phyloP scores from a whole-genome alignment of 1,140 invertebrate genomes.

The Sitobion miscanthi region DNA sequence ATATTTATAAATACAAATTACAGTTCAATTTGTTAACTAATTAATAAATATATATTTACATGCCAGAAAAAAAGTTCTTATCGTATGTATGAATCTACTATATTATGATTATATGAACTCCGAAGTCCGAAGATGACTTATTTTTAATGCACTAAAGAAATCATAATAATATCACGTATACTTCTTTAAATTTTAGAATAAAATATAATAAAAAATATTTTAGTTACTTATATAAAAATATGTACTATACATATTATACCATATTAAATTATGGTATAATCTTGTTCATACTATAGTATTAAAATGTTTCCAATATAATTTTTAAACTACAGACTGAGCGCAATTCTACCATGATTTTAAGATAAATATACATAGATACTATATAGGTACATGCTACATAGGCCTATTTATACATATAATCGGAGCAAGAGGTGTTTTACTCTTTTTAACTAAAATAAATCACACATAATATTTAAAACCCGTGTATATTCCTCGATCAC shows the following conservation, averaged over 20 bases:
- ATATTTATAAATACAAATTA: neutral
- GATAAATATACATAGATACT: too few relatives aligned
- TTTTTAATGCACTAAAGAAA: neutral
- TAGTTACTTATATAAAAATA: neutral
- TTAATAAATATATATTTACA: neutral
- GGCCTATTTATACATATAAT: too few relatives aligned
- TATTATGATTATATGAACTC: neutral
- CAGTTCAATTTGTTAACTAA: neutral
- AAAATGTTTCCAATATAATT: too few relatives aligned
- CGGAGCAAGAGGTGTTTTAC: too few relatives aligned
- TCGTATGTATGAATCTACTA: neutral
- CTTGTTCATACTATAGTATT: too few relatives aligned
- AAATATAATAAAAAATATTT: neutral
- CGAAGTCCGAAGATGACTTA: neutral
- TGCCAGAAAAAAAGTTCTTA: neutral
- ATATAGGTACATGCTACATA: too few relatives aligned
- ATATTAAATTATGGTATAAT: neutral
- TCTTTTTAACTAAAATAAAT: too few relatives aligned
- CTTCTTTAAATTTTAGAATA: neutral
- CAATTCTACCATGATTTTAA: too few relatives aligned
- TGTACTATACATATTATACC: too few relatives aligned
- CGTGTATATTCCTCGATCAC: too few relatives aligned
- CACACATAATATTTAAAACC: too few relatives aligned
- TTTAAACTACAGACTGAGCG: too few relatives aligned
- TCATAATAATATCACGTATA: neutral